Evolutionary conservation across 2,113 vertebrate genomes (phyloP).

Genomic region (Microcebus jonahi): DNA sequence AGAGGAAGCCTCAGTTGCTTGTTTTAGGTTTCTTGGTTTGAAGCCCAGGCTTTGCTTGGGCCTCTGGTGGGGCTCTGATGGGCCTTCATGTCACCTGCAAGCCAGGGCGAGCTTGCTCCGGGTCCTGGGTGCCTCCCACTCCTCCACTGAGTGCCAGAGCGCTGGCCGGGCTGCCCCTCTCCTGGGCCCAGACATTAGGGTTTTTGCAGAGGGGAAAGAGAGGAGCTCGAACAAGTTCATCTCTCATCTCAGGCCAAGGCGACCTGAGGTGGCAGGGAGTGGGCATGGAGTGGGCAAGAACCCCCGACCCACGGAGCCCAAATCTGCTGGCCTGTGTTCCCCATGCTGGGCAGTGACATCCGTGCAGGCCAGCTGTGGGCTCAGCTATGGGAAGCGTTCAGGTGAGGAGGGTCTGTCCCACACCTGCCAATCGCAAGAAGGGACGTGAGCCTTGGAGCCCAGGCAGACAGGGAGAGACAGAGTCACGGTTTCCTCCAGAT

Average conservation of each 20-base stretch:
- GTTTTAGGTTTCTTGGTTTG: not conserved
- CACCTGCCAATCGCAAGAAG: not conserved
- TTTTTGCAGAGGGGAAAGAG: not conserved
- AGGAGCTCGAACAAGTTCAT: rapidly evolving
- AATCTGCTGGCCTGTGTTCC: not conserved
- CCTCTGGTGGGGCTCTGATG: not conserved
- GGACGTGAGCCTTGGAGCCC: rapidly evolving
- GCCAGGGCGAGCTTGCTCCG: not conserved
- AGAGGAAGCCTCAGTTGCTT: not conserved
- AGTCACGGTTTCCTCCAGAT: not conserved
- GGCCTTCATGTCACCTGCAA: not conserved
- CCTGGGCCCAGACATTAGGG: rapidly evolving
- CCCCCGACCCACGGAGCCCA: rapidly evolving
- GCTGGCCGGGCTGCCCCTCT: not conserved
- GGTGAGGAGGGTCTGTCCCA: not conserved
- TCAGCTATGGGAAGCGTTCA: too few relatives aligned
- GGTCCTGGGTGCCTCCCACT: not conserved
- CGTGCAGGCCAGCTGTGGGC: not conserved
- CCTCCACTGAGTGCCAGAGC: rapidly evolving
- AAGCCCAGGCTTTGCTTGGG: not conserved
- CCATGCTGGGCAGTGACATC: not conserved
- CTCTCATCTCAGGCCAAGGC: not conserved
- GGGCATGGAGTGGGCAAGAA: too few relatives aligned
- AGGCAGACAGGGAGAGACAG: not conserved
- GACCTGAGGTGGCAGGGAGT: rapidly evolving